Evolutionary conservation across 2,113 vertebrate genomes (phyloP).

Genomic region (Aptenodytes patagonicus): DNA sequence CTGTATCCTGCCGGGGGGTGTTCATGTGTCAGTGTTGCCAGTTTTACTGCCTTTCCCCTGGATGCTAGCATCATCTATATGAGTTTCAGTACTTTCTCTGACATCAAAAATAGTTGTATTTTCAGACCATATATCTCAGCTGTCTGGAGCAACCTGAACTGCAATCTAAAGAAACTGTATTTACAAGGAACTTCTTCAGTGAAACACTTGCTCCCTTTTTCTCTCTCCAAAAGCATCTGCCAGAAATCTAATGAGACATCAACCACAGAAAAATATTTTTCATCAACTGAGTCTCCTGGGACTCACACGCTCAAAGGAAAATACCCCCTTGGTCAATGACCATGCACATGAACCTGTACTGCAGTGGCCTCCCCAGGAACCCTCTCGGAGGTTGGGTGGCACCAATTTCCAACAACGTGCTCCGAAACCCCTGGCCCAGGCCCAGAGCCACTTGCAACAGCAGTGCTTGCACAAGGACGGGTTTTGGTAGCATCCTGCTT

Average conservation of each 20-base stretch:
- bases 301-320: background rate
- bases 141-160: background rate
- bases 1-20: background rate
- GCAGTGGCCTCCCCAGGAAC: background rate
- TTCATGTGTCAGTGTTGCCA: background rate
- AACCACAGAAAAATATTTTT: background rate
- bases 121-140: background rate
- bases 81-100: background rate
- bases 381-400: background rate
- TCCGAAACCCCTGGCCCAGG: background rate
- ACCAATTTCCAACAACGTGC: background rate
- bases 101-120: background rate
- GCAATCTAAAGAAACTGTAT: background rate
- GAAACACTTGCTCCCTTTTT: background rate
- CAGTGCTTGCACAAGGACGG: background rate
- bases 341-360: rapidly evolving
- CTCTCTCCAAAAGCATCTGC: background rate
- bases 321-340: background rate
- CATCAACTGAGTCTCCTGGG: background rate
- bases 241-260: background rate
- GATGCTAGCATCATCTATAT: background rate
- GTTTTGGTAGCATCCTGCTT: background rate
- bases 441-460: background rate
- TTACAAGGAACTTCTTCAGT: background rate
- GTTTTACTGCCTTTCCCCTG: background rate